Base-by-base conservation (phyloP, 2,888 invertebrate species). In the Flexamia atlantica region DNA sequence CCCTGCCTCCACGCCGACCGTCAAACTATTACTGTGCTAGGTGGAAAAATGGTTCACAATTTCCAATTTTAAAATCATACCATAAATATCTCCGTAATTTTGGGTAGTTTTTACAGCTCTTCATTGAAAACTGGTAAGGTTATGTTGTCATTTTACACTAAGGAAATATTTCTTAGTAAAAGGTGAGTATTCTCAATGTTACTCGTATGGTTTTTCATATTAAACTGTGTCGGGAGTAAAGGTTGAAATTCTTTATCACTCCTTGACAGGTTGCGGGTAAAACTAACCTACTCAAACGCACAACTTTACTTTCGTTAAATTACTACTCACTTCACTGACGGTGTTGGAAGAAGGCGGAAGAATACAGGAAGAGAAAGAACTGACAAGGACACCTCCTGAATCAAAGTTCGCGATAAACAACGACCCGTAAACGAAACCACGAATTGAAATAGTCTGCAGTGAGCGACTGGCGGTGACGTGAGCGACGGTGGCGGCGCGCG, bases 381-480 rank as follows among this genome's bases (percentile, higher is more conserved):
- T 70, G 70, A 28, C 70, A 70, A 70, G 70, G 40, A 40, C 70
- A 70, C 70, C 70, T 70, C 70, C 70, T 70, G 36, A 23, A 10
- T 70, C 36, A 70, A 36, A 70, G 70, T 70, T 20, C 70, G 30
- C 70, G 70, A 9, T 70, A 14, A 36, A 70, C 70, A 70, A 70
- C 70, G n/a, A 70, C 70, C 70, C 32, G 70, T 40, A 40, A 70
- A 70, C 70, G 70, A 70, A 70, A 70, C 70, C 70, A 70, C 70
- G 70, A 36, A 70, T 70, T 70, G 70, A 70, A 70, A 70, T 70
- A 70, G 70, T 70, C 70, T 70, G 32, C 70, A 36, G 20, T 70
- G 70, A 36, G 70, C 70, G 70, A 70, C 70, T 70, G 36, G 70
- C 40, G 70, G 70, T 70, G 70, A 70, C 36, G 70, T 70, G 36